phyloP scores from a whole-genome alignment of 2,888 invertebrate species.

The Belgica antarctica region DNA sequence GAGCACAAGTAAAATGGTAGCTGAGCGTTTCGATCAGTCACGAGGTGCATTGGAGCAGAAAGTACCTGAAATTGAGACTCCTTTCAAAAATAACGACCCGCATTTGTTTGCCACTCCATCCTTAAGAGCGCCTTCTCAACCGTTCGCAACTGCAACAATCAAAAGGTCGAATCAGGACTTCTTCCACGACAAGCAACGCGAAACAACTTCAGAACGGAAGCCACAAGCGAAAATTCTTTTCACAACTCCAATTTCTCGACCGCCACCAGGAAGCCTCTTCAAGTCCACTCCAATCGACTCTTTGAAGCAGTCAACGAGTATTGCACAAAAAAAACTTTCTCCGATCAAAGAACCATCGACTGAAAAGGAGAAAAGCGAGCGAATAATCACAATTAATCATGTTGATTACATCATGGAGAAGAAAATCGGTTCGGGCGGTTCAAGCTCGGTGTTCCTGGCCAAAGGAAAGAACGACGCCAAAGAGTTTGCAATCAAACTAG shows the following conservation, averaged over 20 bases:
- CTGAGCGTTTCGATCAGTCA: neutral
- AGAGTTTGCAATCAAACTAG: slow-evolving; percentile 66
- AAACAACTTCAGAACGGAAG: no score
- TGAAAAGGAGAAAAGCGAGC: slow-evolving; percentile 47
- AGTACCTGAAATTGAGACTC: slow-evolving; percentile 47
- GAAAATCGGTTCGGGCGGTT: slow-evolving; percentile 83
- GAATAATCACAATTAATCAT: slow-evolving; percentile 65
- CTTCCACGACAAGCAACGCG: no score
- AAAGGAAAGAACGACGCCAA: slow-evolving; percentile 49
- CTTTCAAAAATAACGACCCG: neutral
- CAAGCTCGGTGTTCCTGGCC: slow-evolving; percentile 70
- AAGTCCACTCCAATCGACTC: slow-evolving; percentile 52
- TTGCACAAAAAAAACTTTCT: no score
- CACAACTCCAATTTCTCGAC: slow-evolving; percentile 53
- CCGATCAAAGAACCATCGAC: slow-evolving; percentile 42
- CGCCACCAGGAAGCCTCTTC: slow-evolving; percentile 48
- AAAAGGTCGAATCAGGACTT: no score
- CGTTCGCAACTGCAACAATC: neutral
- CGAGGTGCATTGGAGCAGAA: slow-evolving; percentile 49
- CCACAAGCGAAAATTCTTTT: slow-evolving; percentile 54
- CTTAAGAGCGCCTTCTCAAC: slow-evolving; percentile 45
- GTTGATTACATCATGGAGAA: slow-evolving; percentile 71
- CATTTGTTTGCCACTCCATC: slow-evolving; percentile 51
- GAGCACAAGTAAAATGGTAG: no score
- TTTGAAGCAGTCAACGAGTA: slow-evolving; percentile 51